A percentile compares a stretch with the other conserved stretches of the same genome.
Evolutionary conservation across 1,140 invertebrate species (phyloP).

Genomic region (Neodiprion fabricii): DNA sequence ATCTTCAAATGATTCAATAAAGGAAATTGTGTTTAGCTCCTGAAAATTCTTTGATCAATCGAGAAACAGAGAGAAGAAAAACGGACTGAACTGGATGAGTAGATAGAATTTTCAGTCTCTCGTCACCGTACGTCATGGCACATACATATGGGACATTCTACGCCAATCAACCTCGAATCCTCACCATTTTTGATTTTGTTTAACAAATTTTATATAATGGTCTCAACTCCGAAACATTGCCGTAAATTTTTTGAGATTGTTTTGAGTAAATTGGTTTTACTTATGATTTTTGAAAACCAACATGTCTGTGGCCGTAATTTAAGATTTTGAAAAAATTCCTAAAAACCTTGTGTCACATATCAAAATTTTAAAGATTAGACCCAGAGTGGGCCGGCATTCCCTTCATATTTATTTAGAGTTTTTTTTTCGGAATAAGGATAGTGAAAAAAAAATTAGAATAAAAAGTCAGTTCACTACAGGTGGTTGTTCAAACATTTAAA

Average conservation of each 20-base stretch:
- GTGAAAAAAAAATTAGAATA: too few relatives aligned
- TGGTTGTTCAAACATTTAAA: too few relatives aligned
- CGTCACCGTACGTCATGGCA: background rate
- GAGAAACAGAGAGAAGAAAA: background rate
- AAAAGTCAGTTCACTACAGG: too few relatives aligned
- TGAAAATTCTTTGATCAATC: slow-evolving; percentile 1
- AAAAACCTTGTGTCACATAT: too few relatives aligned
- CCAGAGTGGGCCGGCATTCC: slow-evolving; percentile 32
- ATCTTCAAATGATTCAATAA: slow-evolving; percentile 85
- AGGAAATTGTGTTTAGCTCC: slow-evolving; percentile 20
- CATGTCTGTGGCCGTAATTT: too few relatives aligned
- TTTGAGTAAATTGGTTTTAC: too few relatives aligned
- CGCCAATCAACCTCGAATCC: background rate
- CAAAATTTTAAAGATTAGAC: too few relatives aligned
- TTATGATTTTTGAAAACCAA: too few relatives aligned
- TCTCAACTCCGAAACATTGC: background rate
- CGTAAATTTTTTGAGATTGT: too few relatives aligned
- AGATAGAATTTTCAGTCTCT: background rate
- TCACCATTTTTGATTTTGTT: too few relatives aligned
- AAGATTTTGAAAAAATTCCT: too few relatives aligned
- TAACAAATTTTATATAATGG: slow-evolving; percentile 22
- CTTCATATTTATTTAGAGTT: slow-evolving; percentile 21
- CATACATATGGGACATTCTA: slow-evolving; percentile 10
- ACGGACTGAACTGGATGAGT: slow-evolving; percentile 5
- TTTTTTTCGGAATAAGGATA: background rate